Evolutionary conservation across 2,888 invertebrate species (phyloP).

Genomic region (Helicoverpa assulta): DNA sequence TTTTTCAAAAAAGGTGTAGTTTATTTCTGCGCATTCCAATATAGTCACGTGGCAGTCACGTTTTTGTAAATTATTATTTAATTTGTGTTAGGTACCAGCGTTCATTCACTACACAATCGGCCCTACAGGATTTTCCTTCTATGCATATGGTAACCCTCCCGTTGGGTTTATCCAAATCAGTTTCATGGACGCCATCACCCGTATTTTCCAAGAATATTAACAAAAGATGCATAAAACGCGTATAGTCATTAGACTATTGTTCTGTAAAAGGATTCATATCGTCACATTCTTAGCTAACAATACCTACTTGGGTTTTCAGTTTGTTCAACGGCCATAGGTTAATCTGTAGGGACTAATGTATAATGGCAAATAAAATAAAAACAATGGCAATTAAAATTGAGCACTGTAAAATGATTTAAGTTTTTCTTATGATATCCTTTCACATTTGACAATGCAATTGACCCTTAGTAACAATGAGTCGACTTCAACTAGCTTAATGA

Average conservation of each 20-base stretch:
- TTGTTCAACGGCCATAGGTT: not conserved
- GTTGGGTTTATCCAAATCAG: not conserved
- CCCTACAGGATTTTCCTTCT: not conserved
- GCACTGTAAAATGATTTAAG: not conserved
- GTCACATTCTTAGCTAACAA: not conserved
- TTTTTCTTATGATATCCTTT: not conserved
- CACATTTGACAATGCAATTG: not conserved
- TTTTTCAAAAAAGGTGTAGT: constrained; percentile 4
- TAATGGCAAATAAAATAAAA: not conserved
- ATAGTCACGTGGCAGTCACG: not conserved
- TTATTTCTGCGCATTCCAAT: not conserved
- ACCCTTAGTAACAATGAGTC: not conserved
- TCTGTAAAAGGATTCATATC: constrained; percentile 24
- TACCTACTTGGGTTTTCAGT: constrained; percentile 20
- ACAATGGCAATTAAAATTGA: too few species aligned
- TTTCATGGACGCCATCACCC: not conserved
- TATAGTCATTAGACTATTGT: constrained; percentile 29
- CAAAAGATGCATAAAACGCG: constrained; percentile 5
- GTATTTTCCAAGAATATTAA: constrained; percentile 28
- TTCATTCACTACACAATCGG: not conserved
- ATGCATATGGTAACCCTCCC: not conserved
- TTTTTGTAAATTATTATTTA: not conserved
- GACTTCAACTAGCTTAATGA: not conserved
- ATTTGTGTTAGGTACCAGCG: not conserved
- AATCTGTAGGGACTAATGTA: not conserved